A percentile compares a stretch with the other conserved stretches of the same genome.
These are phyloP conservation scores for Craniophora ligustri DNA, from an alignment of 2,888 invertebrate genomes.

Conservation along the genomic window DNA sequence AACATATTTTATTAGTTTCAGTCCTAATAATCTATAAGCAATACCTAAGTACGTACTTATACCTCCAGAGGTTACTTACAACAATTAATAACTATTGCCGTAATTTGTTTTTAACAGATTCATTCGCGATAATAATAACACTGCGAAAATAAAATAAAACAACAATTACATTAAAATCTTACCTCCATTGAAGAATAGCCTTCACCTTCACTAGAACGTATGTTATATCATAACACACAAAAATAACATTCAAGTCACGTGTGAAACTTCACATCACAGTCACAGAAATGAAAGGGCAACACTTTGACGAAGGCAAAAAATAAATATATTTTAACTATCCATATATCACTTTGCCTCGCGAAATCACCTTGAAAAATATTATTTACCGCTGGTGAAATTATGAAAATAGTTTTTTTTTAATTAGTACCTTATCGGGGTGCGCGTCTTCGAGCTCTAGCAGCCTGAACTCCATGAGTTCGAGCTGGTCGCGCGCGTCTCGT, in stretches of 20 bases:
- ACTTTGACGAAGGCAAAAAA: too few relatives aligned
- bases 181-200: constrained; percentile 30
- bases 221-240: constrained; percentile 9
- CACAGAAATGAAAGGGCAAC: constrained; percentile 3
- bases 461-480: constrained; percentile 94
- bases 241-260: constrained; percentile 35
- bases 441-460: constrained; percentile 93
- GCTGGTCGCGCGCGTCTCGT: constrained; percentile 93
- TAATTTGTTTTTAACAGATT: too few relatives aligned
- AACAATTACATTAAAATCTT: constrained; percentile 20
- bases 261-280: constrained; percentile 31
- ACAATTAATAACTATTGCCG: too few relatives aligned
- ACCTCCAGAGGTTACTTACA: too few relatives aligned
- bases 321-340: background rate
- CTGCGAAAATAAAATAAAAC: background rate
- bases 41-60: too few relatives aligned
- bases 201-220: constrained; percentile 25
- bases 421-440: constrained; percentile 85
- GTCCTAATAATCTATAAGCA: too few relatives aligned
- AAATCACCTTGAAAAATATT: background rate
- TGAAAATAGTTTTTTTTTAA: background rate
- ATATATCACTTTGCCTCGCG: background rate
- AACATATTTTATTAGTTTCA: too few relatives aligned
- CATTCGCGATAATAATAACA: too few relatives aligned
- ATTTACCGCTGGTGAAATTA: too few relatives aligned